Evolutionary conservation across 2,888 invertebrate genomes (phyloP).

Genomic region (Chymomyza caudatula): DNA sequence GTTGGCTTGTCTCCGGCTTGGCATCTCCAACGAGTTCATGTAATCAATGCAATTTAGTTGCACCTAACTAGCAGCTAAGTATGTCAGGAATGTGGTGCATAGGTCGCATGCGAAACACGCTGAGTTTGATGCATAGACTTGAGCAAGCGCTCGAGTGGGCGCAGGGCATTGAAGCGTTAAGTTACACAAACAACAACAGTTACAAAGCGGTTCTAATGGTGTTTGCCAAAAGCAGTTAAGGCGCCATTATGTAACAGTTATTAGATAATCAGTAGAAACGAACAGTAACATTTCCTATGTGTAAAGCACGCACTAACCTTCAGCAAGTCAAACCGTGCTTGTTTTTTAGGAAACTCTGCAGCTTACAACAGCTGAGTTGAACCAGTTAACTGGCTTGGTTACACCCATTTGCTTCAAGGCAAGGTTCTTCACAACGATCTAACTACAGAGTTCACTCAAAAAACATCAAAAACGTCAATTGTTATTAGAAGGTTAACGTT

Average conservation of each 20-base stretch:
- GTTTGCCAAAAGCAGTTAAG: neutral
- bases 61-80: constrained; percentile 26
- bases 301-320: neutral
- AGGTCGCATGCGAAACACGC: constrained; percentile 53
- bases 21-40: constrained; percentile 59
- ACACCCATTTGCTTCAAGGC: constrained; percentile 40
- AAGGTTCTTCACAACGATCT: constrained; percentile 52
- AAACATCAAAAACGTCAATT: constrained; percentile 33
- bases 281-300: neutral
- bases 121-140: constrained; percentile 26
- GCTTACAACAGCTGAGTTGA: constrained; percentile 8
- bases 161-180: constrained; percentile 53
- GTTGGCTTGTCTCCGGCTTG: constrained; percentile 49
- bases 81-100: constrained; percentile 63
- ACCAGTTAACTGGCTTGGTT: constrained; percentile 7
- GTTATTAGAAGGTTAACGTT: constrained; percentile 27
- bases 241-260: neutral
- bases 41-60: constrained; percentile 64
- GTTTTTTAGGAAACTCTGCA: neutral
- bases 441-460: constrained; percentile 1
- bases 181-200: constrained; percentile 25
- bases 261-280: neutral
- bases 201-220: constrained; percentile 65
- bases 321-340: neutral
- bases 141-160: constrained; percentile 28